Conservation (phyloP, 1,140 invertebrate genomes). For the Lordiphosa stackelbergi region DNA sequence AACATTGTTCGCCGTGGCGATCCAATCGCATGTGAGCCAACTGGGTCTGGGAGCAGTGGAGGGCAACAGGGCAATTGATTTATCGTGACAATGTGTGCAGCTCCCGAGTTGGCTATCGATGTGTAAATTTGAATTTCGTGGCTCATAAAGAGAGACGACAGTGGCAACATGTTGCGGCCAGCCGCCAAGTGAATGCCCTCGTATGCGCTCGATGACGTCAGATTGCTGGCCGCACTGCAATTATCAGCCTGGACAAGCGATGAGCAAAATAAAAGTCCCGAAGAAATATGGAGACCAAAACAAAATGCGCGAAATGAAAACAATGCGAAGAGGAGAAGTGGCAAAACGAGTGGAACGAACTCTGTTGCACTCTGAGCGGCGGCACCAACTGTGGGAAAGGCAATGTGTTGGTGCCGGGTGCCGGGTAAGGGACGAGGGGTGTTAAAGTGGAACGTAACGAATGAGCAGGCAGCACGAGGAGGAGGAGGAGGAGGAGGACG, state of each 20-base stretch:
- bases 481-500: slow-evolving; percentile 1
- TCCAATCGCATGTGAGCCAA: slow-evolving; percentile 15
- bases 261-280: slow-evolving; percentile 74
- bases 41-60: slow-evolving; percentile 13
- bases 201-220: slow-evolving; percentile 45
- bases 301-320: slow-evolving; percentile 72
- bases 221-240: slow-evolving; percentile 29
- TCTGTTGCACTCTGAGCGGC: slow-evolving; percentile 63
- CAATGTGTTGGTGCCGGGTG: slow-evolving; percentile 25
- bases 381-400: slow-evolving; percentile 42
- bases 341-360: slow-evolving; percentile 65
- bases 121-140: slow-evolving; percentile 73
- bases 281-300: slow-evolving; percentile 72
- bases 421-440: slow-evolving; percentile 43
- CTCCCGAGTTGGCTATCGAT: slow-evolving; percentile 55
- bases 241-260: slow-evolving; percentile 42
- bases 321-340: slow-evolving; percentile 35
- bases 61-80: slow-evolving; percentile 72
- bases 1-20: slow-evolving; percentile 10
- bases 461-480: slow-evolving; percentile 35
- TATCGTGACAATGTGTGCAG: slow-evolving; percentile 71
- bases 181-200: slow-evolving; percentile 62
- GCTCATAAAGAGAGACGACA: slow-evolving; percentile 62
- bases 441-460: slow-evolving; percentile 68
- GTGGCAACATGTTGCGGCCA: slow-evolving; percentile 62